Conservation (phyloP, 2,888 invertebrate genomes). For the Ormia ochracea region DNA sequence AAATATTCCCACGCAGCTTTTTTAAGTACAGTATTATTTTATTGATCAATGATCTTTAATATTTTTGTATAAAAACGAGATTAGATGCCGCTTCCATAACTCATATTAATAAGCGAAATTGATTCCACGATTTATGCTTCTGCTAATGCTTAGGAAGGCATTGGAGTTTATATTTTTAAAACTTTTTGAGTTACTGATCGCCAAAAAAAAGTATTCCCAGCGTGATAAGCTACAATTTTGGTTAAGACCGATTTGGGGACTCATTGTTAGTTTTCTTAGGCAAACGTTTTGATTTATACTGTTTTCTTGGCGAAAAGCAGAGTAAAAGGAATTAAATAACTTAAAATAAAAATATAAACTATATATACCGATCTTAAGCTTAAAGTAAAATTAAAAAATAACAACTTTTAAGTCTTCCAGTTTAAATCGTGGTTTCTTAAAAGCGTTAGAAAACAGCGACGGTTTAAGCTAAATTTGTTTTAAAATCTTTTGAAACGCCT, state of each 20-base stretch:
- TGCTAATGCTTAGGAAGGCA: background rate
- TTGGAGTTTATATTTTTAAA: slow-evolving; percentile 5
- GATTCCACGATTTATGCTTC: background rate
- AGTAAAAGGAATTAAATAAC: slow-evolving; percentile 32
- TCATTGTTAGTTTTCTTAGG: background rate
- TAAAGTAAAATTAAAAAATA: too few species aligned
- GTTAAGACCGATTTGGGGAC: background rate
- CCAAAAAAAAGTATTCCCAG: background rate
- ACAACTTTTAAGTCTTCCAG: too few species aligned
- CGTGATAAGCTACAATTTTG: background rate
- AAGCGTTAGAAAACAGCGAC: too few species aligned
- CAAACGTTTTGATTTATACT: slow-evolving; percentile 17
- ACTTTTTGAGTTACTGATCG: background rate
- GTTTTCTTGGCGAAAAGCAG: slow-evolving; percentile 53
- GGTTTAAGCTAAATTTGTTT: too few species aligned
- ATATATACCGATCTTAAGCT: too few species aligned
- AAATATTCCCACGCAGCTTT: slow-evolving; percentile 59
- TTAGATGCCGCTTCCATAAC: background rate
- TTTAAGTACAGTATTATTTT: background rate
- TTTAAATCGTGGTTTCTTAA: too few species aligned
- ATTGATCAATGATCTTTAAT: slow-evolving; percentile 22
- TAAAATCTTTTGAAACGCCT: too few species aligned
- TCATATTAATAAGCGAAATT: too few species aligned
- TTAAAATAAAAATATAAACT: too few species aligned
- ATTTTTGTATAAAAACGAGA: background rate